Conservation (phyloP, 2,888 invertebrate genomes). For the Chloromyia formosa region DNA sequence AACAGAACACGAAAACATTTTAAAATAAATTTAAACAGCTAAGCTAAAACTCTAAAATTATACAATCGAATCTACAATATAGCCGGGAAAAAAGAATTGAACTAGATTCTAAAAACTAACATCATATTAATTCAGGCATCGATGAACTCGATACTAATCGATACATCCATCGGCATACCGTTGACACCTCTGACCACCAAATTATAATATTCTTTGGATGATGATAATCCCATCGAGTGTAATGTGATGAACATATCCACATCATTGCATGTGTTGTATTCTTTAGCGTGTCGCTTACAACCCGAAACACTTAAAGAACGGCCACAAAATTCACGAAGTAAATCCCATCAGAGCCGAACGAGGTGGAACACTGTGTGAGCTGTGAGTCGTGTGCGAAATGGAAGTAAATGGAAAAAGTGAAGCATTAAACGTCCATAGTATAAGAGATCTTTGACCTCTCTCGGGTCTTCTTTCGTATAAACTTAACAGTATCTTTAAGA, state of each 20-base stretch:
- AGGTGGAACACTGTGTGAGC: no score
- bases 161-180: background rate
- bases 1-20: background rate
- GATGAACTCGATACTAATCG: background rate
- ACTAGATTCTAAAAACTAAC: conserved; percentile 10
- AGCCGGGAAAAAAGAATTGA: conserved; percentile 11
- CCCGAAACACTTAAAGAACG: background rate
- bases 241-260: background rate
- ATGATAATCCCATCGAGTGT: no score
- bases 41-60: background rate
- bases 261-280: background rate
- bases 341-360: no score
- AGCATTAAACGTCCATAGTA: conserved; percentile 32
- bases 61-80: background rate
- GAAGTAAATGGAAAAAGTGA: conserved; percentile 26
- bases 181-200: no score
- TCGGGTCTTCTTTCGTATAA: conserved; percentile 29
- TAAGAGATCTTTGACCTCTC: conserved; percentile 42
- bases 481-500: conserved; percentile 41
- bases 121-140: background rate
- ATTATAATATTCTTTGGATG: no score
- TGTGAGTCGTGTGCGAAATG: background rate
- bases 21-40: background rate
- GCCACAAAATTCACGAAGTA: background rate
- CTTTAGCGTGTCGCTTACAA: background rate